A percentile compares a stretch with the other conserved stretches of the same genome.
Evolutionary conservation across 2,797 vertebrate species (phyloP).

Genomic region (Poecilia gillii): DNA sequence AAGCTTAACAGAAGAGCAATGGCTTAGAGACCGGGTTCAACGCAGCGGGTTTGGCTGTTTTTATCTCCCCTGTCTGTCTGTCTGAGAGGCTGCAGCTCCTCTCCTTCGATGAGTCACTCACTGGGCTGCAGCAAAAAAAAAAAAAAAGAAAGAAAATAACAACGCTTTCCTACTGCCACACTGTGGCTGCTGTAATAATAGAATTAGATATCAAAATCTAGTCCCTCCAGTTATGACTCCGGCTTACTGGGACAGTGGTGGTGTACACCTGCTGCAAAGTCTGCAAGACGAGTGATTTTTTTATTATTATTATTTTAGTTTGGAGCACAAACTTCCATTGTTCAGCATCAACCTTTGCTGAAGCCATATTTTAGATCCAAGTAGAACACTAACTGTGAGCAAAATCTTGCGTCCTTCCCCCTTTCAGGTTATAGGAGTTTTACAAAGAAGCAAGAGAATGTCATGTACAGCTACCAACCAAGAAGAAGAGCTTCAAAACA

Average conservation of each 20-base stretch:
- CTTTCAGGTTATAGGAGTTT: neutral
- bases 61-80: constrained; percentile 60
- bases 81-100: constrained; percentile 64
- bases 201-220: neutral
- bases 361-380: neutral
- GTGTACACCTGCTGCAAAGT: neutral
- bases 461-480: neutral
- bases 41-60: constrained; percentile 66
- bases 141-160: neutral
- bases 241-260: neutral
- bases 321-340: neutral
- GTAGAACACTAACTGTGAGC: neutral
- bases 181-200: constrained; percentile 32
- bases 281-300: neutral
- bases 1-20: constrained; percentile 60
- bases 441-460: neutral
- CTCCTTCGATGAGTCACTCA: constrained; percentile 64
- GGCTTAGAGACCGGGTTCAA: constrained; percentile 63
- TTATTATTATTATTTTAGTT: neutral
- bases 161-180: constrained; percentile 73
- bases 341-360: neutral
- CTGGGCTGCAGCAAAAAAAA: constrained; percentile 20
- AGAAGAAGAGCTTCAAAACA: neutral
- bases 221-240: neutral
- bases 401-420: neutral